These are phyloP conservation scores for Cnemophilus loriae DNA, from an alignment of 2,113 vertebrate species.

Conservation along the genomic window DNA sequence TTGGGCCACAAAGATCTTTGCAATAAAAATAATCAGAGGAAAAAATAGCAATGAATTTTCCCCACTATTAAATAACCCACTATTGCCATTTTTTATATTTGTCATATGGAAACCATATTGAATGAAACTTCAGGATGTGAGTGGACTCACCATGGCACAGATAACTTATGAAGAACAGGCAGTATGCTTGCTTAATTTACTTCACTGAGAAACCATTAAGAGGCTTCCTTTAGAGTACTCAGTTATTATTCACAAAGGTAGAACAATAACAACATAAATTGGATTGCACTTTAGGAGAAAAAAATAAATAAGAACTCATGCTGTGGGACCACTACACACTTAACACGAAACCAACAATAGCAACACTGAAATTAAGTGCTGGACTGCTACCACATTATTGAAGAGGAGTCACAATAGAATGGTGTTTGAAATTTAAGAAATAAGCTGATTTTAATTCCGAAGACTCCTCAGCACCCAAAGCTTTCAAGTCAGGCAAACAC, in stretches of 20 bases:
- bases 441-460: not conserved
- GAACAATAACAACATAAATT: not conserved
- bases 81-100: not conserved
- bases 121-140: not conserved
- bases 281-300: not conserved
- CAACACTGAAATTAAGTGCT: not conserved
- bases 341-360: not conserved
- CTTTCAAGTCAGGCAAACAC: not conserved
- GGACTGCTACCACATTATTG: not conserved
- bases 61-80: not conserved
- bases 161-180: not conserved
- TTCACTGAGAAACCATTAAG: not conserved
- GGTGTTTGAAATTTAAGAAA: not conserved
- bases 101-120: not conserved
- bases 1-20: not conserved
- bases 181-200: not conserved
- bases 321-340: not conserved
- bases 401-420: not conserved
- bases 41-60: not conserved
- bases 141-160: not conserved
- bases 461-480: not conserved
- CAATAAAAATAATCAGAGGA: not conserved
- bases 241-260: not conserved
- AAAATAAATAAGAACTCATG: not conserved
- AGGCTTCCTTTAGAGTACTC: not conserved